These are phyloP conservation scores for Chelidonichthys spinosus DNA, from an alignment of 2,797 vertebrate species.

Conservation along the genomic window DNA sequence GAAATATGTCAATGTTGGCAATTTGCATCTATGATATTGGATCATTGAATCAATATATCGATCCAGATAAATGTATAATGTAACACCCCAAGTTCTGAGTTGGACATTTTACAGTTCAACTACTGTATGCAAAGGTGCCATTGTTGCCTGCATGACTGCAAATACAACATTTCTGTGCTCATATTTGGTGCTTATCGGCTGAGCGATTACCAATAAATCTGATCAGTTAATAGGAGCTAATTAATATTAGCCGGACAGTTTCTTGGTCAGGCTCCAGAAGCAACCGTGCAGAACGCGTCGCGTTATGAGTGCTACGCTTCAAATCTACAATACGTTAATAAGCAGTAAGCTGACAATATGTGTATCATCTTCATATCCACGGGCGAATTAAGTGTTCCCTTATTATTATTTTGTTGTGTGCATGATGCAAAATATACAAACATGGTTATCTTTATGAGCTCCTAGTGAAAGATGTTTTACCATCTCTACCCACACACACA, in stretches of 20 bases:
- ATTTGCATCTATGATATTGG: too few species aligned
- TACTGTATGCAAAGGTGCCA: neutral
- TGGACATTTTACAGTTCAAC: neutral
- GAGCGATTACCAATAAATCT: neutral
- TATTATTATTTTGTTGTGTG: slow-evolving; percentile 28
- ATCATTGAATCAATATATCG: too few species aligned
- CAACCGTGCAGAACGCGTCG: neutral
- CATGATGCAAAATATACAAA: slow-evolving; percentile 43
- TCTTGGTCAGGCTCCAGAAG: neutral
- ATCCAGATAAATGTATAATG: too few species aligned
- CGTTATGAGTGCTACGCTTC: neutral
- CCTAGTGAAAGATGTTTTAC: slow-evolving; percentile 41
- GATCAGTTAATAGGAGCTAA: neutral
- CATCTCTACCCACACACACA: slow-evolving; percentile 29
- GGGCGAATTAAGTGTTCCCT: slow-evolving; percentile 11
- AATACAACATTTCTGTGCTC: neutral
- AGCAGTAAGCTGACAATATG: neutral
- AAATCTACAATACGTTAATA: neutral
- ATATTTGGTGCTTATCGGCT: neutral
- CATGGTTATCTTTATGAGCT: slow-evolving; percentile 52
- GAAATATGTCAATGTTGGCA: too few species aligned
- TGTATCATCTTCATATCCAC: slow-evolving; percentile 7
- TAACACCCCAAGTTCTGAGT: neutral
- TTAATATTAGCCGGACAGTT: neutral
- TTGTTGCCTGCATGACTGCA: neutral